Evolutionary conservation across 1,140 invertebrate species (phyloP), one percentile per base, ranked within the genome.

Genomic region (Daktulosphaira vitifoliae): DNA sequence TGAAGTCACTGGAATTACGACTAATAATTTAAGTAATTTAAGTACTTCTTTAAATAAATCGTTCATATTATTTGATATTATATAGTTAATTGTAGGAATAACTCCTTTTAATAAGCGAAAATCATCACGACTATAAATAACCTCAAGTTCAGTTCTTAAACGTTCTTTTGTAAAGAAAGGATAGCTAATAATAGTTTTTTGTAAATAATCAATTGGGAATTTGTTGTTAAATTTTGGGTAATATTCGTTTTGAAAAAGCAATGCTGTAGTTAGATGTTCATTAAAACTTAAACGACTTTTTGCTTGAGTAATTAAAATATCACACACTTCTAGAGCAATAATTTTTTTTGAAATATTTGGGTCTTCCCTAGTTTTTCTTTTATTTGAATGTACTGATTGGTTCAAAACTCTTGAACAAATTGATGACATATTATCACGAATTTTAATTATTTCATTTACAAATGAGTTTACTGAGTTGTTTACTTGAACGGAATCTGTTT

Each of bases 141-240:
- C 25, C 15, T 59, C 16, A 2, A 44, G 18, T 23, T 59, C 22
- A 6, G 33, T 59, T 11, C 15, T 59, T 23, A 44, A 59, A 39
- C 25, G 37, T 11, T 39, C 38, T 59, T 44, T 8, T 15, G 23
- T 5, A 59, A 59, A 29, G 13, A 59, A 59, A n/a, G 54, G 22
- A 46, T 59, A 59, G 16, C 54, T 39, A n/a, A 39, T 5, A 23
- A 44, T 11, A 3, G 23, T 44, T 20, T 20, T 38, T 11, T 59
- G 39, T 2, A 44, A 11, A 39, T 7, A 8, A 5, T 11, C 38
- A 8, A n/a, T 15, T 59, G 11, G 39, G 42, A 44, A 50, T 86
- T 74, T 22, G 9, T 53, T 53, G 11, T 53, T 54, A 54, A 20
- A 54, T 23, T 15, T 23, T 23, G 7, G 9, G 3, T 54, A 39